These are phyloP conservation scores for Polyommatus iphigenia DNA, from an alignment of 2,888 invertebrate genomes.

Conservation along the genomic window DNA sequence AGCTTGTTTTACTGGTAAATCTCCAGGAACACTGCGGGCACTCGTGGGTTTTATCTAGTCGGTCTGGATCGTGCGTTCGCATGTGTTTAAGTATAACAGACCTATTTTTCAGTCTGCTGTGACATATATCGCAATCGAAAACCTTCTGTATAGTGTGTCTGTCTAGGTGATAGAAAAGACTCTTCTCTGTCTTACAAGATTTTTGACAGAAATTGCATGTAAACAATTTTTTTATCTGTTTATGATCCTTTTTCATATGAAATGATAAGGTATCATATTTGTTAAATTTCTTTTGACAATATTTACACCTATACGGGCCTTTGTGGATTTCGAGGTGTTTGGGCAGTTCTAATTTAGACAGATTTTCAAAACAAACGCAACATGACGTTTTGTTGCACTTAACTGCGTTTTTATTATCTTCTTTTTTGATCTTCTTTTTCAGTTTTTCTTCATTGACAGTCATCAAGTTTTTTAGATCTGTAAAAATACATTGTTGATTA, in stretches of 20 bases:
- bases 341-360: background rate
- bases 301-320: background rate
- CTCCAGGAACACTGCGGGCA: conserved; percentile 44
- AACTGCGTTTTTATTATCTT: background rate
- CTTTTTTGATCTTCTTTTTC: background rate
- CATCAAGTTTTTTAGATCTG: background rate
- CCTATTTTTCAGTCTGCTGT: conserved; percentile 40
- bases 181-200: background rate
- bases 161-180: conserved; percentile 35
- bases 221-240: background rate
- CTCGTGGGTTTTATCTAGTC: conserved; percentile 38
- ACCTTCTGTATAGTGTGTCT: conserved; percentile 35
- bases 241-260: background rate
- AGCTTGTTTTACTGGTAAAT: conserved; percentile 43
- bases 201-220: conserved; percentile 37
- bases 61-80: conserved; percentile 38
- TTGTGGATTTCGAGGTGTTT: background rate
- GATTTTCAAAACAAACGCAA: background rate
- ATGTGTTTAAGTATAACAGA: conserved; percentile 40
- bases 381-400: background rate
- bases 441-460: background rate
- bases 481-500: background rate
- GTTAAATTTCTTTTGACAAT: background rate
- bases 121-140: conserved; percentile 44
- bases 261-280: background rate